Conservation (phyloP, 2,797 vertebrate species). For the Choloepus didactylus region DNA sequence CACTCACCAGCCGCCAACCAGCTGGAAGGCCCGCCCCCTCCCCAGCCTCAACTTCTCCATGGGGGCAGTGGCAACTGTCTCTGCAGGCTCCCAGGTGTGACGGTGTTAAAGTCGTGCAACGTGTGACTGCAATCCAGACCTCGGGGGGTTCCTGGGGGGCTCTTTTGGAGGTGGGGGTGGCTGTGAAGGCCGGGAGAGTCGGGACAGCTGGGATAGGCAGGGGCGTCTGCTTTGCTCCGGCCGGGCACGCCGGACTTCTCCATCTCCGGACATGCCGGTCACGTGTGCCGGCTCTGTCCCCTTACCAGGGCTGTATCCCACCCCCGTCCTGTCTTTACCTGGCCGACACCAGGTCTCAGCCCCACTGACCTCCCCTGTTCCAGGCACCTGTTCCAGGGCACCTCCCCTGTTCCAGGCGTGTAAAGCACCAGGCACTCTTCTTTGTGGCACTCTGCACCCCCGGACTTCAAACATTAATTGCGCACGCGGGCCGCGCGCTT, state of each 20-base stretch:
- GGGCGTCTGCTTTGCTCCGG: background rate
- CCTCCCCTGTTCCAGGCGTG: background rate
- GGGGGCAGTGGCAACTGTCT: too few relatives aligned
- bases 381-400: too few relatives aligned
- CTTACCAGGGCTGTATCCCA: background rate
- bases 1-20: too few relatives aligned
- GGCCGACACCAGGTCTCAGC: background rate
- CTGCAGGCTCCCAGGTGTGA: too few relatives aligned
- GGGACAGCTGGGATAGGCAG: background rate
- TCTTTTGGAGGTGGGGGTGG: background rate
- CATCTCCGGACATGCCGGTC: too few relatives aligned
- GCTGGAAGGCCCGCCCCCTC: too few relatives aligned
- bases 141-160: background rate
- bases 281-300: background rate
- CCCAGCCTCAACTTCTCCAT: too few relatives aligned
- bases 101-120: too few relatives aligned
- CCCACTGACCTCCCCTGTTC: too few relatives aligned
- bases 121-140: background rate
- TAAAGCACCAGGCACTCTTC: accelerated
- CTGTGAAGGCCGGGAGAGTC: too few relatives aligned
- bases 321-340: background rate
- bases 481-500: too few relatives aligned
- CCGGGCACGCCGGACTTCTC: background rate
- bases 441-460: background rate
- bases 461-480: background rate